These are phyloP conservation scores for Pipa parva DNA, from an alignment of 2,113 vertebrate species.

Conservation along the genomic window DNA sequence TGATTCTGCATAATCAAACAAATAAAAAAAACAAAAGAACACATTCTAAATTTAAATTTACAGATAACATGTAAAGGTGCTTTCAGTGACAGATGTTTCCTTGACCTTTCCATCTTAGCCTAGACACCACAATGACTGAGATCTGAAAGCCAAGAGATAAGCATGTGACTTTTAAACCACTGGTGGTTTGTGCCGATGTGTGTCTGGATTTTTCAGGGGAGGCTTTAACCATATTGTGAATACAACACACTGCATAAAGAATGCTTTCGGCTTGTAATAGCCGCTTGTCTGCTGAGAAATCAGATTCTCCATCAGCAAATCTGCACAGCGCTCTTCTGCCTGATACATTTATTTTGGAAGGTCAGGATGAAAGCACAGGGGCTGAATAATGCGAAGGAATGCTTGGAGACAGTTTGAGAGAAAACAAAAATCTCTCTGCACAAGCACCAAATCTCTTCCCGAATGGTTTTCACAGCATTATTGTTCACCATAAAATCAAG, in stretches of 20 bases:
- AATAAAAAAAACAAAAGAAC: neutral
- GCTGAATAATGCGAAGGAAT: no score
- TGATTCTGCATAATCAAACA: no score
- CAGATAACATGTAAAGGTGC: neutral
- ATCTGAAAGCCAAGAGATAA: slow-evolving; percentile 9
- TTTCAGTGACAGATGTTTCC: neutral
- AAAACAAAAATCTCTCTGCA: neutral
- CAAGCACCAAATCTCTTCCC: neutral
- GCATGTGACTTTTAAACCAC: slow-evolving; percentile 1
- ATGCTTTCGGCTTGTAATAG: no score
- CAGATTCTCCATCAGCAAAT: neutral
- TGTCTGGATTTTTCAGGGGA: neutral
- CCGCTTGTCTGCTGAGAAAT: neutral
- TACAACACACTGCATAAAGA: no score
- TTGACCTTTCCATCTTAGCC: slow-evolving; percentile 9
- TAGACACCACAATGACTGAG: neutral
- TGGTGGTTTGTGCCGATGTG: neutral
- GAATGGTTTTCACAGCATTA: neutral
- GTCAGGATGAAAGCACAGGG: neutral
- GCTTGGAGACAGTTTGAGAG: neutral
- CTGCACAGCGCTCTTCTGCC: no score
- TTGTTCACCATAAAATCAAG: neutral
- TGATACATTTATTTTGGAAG: neutral
- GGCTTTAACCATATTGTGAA: neutral
- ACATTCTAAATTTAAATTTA: no score